Base-by-base conservation (phyloP, 2,797 vertebrate genomes). In the Esox masquinongy region DNA sequence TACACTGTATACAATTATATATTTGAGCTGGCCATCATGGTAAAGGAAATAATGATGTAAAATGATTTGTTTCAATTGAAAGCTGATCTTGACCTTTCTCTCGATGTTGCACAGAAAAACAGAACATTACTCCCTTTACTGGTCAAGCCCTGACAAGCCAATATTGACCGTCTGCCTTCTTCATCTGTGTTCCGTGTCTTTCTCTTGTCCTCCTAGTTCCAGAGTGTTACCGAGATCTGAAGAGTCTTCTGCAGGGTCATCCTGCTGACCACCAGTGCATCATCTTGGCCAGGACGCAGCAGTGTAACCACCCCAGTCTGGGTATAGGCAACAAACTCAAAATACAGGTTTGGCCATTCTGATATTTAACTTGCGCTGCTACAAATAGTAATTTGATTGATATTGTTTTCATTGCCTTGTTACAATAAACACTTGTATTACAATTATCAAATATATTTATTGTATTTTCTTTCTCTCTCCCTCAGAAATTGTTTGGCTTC, bases 241-340 rank as follows among this genome's bases (percentile, higher is more conserved):
- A 87, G 74, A 85, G 90, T 4, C 79, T 97, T 76, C 85, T 99
- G 69, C 72, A 31, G 0, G 95, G 93, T 77, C 95, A 94, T 88
- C 86, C 93, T 0, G 56, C 82, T 3, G 96, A 96, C 66, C 91
- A 97, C 78, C 96, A 97, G 91, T 91, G 94, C 75, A 75, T 94
- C 87, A 94, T 99, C 74, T 43, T 99, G 86, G 96, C 96, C 80
- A 92, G 97, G 70, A 96, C 96, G 73, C 95, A 94, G 88, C 97
- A 97, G 68, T 95, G 96, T 88, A 97, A 95, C 90, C 98, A 99
- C 74, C 96, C 97, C 0, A 96, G 97, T 84, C 91, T 99, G 61
- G 95, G 94, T 50, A 92, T 77, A 0, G 97, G 96, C 77, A 99
- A 98, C 90, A 99, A 98, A 85, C 87, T 94, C 1, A 98, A 97